A percentile compares a stretch with the other conserved stretches of the same genome.
Conservation (phyloP, 2,888 invertebrate genomes). For the Geotrupes spiniger region DNA sequence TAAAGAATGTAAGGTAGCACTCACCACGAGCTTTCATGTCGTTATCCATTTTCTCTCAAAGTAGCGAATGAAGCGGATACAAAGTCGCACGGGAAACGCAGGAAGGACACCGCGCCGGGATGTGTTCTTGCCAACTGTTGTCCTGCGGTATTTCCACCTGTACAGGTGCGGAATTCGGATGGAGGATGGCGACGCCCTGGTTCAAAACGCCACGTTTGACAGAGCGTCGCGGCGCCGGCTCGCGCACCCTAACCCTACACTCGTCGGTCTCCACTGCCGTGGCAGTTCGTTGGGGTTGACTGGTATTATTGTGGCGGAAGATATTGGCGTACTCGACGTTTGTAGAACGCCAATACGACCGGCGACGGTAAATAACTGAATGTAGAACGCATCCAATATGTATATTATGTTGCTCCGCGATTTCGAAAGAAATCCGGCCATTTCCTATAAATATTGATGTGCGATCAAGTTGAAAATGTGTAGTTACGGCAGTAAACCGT, state of each 20-base stretch:
- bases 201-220: constrained; percentile 48
- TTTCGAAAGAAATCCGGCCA: too few species aligned
- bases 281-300: constrained; percentile 21
- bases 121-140: constrained; percentile 20
- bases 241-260: constrained; percentile 32
- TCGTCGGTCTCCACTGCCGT: constrained; percentile 21
- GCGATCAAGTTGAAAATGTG: too few species aligned
- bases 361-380: constrained; percentile 7
- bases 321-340: constrained; percentile 22
- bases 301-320: constrained; percentile 24
- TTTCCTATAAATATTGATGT: too few species aligned
- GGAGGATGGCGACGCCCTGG: constrained; percentile 48
- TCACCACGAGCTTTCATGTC: constrained; percentile 28
- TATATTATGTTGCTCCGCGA: constrained; percentile 1
- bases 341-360: constrained; percentile 21
- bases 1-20: constrained; percentile 20
- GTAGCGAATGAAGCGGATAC: constrained; percentile 12
- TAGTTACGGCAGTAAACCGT: too few species aligned
- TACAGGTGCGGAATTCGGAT: constrained; percentile 38
- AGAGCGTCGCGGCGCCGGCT: constrained; percentile 42
- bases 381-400: constrained; percentile 17
- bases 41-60: constrained; percentile 26
- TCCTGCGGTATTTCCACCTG: constrained; percentile 38
- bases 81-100: constrained; percentile 10
- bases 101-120: constrained; percentile 13